Percentiles rank a stretch among this genome's conserved stretches.
These are phyloP conservation scores for Leptinotarsa haldemani DNA, from an alignment of 2,888 invertebrate species.

Conservation along the genomic window DNA sequence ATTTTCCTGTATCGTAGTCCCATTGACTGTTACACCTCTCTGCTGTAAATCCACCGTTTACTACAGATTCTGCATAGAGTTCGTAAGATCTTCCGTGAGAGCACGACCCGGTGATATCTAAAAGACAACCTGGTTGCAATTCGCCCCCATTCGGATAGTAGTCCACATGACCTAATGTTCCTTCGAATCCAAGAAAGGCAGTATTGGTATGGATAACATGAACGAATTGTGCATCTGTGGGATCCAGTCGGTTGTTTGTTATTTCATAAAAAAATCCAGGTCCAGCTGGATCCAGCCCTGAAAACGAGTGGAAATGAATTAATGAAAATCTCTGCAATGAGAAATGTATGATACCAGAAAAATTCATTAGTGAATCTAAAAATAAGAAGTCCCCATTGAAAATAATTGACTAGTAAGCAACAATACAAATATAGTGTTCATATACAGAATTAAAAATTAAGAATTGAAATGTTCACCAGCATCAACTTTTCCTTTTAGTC, in stretches of 20 bases:
- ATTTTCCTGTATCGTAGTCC: constrained; percentile 36
- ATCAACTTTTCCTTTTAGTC: too few species aligned
- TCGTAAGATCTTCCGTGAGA: constrained; percentile 64
- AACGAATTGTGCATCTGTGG: constrained; percentile 57
- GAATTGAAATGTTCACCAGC: too few species aligned
- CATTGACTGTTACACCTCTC: constrained; percentile 36
- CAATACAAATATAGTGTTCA: too few species aligned
- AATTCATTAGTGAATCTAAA: too few species aligned
- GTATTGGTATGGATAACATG: constrained; percentile 58
- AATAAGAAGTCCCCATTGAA: too few species aligned
- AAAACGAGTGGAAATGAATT: not conserved
- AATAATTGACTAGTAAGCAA: too few species aligned
- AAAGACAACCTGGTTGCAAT: constrained; percentile 58
- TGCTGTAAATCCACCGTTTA: constrained; percentile 32
- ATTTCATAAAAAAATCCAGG: constrained; percentile 51
- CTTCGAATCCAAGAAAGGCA: constrained; percentile 41
- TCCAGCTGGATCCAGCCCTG: constrained; percentile 59
- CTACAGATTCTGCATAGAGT: constrained; percentile 63
- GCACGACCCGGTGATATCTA: constrained; percentile 53
- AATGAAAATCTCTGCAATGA: too few species aligned
- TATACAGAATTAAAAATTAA: too few species aligned
- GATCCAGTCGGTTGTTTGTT: constrained; percentile 54
- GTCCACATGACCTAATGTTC: constrained; percentile 59
- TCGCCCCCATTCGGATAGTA: constrained; percentile 62
- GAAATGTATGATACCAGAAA: too few species aligned